Evolutionary conservation across 1,140 invertebrate genomes (phyloP), one percentile per base, ranked within the genome.

Genomic region (Orius insidiosus): DNA sequence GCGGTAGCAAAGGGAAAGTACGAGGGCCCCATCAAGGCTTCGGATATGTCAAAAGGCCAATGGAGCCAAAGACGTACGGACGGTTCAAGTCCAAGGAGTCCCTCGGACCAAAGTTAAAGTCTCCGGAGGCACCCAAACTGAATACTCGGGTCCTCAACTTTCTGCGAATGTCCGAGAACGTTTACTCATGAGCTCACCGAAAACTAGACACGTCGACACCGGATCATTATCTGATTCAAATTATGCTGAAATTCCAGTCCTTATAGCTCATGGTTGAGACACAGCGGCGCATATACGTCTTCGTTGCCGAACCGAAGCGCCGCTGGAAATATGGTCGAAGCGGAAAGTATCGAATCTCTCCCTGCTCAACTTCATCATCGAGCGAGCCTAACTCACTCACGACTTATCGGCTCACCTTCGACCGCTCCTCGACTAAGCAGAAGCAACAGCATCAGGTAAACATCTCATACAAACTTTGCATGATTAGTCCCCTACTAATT

Each of bases 391-490:
- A 84, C 78, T 16, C 80, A 84, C 60, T 75, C 80, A 36, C 67
- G 78, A 50, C 70, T 82, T 46, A 67, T 81, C 56, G 75, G 67
- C 7, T 72, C 70, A 32, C 71, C 69, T 34, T 72, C 65, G 36
- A 70, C 66, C 59, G 71, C 68, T 38, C 70, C 71, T 69, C 74
- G 83, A 54, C 67, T 90, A 51, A 82, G 85, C 67, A 69, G 90
- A 56, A 93, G 88, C 64, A 93, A 93, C 65, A 92, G 87, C 56
- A 87, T 90, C 62, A 87, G 85, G 84, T 87, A 62, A 65, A 66
- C 62, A 10, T 45, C 40, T 48, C 24, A 24, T 24, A n/a, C n/a
- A n/a, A 24, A 24, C 24, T 7, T 24, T 7, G 24, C 24, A 24
- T 24, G 24, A 4, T 7, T 4, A 24, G n/a, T n/a, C n/a, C 5